Base-by-base conservation (phyloP, 2,888 invertebrate genomes). In the Mythimna pallens region DNA sequence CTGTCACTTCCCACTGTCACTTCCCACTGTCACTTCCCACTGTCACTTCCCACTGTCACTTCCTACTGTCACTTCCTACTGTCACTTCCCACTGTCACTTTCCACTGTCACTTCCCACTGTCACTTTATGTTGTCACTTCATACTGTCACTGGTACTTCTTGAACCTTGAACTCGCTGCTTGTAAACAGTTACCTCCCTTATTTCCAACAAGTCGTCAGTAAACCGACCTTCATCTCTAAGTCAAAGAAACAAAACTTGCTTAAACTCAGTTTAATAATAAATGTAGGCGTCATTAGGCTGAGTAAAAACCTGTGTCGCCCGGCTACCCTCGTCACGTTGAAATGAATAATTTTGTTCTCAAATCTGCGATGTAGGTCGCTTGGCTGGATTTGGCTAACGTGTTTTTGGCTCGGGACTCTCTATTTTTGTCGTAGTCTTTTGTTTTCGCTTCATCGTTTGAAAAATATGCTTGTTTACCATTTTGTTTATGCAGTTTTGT, bases 261-360 rank as follows among this genome's bases (percentile, higher is more conserved):
- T 30, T 65, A 61, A 70, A 65, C 22, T 50, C 30, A 36, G 34
- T 71, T 81, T 47, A 73, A 73, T 76, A 80, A 71, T 82, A 67
- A 74, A 82, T 76, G 43, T 20, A 70, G 64, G 47, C 70, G 59
- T 73, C 59, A 78, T 74, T 71, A 73, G 2, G 73, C 67, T 79
- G 66, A 86, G 86, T 86, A 79, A 54, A 81, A 86, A 83, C 63
- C 68, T 63, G 67, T 86, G 86, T 84, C 58, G 55, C 59, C 65
- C 70, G 65, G 59, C 54, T 63, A 81, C 84, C 84, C 78, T 72
- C 66, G 74, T 82, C 84, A 78, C 63, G 43, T 50, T 40, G 65
- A 65, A 59, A 80, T 86, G 70, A 86, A 86, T 86, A 81, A 81
- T 86, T 85, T 83, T 62, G 78, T 79, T 70, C 55, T 43, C 52